Percentiles rank a stretch among this genome's conserved stretches.
Conservation (phyloP, 2,888 invertebrate species). For the Lathronympha strigana region DNA sequence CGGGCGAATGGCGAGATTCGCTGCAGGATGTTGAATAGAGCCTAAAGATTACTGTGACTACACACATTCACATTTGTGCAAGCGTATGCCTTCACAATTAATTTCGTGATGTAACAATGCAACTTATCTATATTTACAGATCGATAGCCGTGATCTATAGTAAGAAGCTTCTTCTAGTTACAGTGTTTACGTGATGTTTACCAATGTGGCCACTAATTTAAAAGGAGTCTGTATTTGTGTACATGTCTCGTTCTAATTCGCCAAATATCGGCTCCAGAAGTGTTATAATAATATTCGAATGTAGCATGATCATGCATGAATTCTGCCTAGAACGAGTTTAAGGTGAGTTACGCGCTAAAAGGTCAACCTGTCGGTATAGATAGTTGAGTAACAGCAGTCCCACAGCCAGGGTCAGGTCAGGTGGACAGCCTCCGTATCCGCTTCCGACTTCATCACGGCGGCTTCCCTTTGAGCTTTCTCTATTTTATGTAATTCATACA, state of each 20-base stretch:
- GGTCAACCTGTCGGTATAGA: constrained; percentile 71
- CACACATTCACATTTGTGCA: constrained; percentile 30
- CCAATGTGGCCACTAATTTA: background rate
- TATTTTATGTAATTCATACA: constrained; percentile 62
- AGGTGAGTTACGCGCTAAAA: constrained; percentile 52
- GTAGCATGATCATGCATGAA: constrained; percentile 16
- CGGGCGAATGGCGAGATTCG: constrained; percentile 53
- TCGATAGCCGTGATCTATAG: constrained; percentile 10
- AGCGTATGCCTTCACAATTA: constrained; percentile 27
- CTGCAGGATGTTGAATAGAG: constrained; percentile 45
- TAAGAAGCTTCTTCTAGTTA: background rate
- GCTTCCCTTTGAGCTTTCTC: constrained; percentile 69
- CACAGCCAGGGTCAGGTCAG: constrained; percentile 69
- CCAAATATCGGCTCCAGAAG: constrained; percentile 2
- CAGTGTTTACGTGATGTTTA: background rate
- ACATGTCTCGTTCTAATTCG: background rate
- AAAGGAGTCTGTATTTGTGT: background rate
- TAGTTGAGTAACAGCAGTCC: constrained; percentile 71
- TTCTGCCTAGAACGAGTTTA: constrained; percentile 24
- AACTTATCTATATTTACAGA: constrained; percentile 22
- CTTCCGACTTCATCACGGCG: constrained; percentile 64
- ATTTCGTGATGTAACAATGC: constrained; percentile 31
- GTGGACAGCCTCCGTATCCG: constrained; percentile 70
- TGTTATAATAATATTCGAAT: constrained; percentile 11
- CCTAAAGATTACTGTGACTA: constrained; percentile 30